Evolutionary conservation across 1,140 invertebrate species (phyloP).

Genomic region (Reticulitermes speratus): DNA sequence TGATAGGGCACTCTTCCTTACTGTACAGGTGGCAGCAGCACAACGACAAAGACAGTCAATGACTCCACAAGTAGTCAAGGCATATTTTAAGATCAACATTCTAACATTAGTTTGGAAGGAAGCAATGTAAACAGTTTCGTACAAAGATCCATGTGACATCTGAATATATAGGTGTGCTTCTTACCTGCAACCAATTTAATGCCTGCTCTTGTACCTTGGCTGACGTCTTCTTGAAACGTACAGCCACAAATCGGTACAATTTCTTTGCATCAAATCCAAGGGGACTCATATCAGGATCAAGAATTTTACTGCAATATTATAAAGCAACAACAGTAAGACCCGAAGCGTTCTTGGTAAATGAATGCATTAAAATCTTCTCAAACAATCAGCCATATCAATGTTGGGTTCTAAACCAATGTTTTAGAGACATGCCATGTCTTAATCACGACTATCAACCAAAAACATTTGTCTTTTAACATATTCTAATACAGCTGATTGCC

Average conservation of each 20-base stretch:
- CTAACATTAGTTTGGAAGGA: background rate
- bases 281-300: constrained; percentile 94
- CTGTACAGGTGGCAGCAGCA: too few species aligned
- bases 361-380: too few species aligned
- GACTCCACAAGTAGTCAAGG: background rate
- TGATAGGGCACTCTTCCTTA: too few species aligned
- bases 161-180: constrained; percentile 4
- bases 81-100: background rate
- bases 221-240: constrained; percentile 79
- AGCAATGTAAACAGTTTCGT: background rate
- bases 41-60: too few species aligned
- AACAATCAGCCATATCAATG: too few species aligned
- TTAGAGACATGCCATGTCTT: too few species aligned
- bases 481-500: too few species aligned
- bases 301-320: constrained; percentile 73
- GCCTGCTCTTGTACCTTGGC: constrained; percentile 91
- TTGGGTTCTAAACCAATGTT: too few species aligned
- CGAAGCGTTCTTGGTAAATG: too few species aligned
- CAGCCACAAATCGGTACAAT: constrained; percentile 92
- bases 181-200: constrained; percentile 90
- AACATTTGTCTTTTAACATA: too few species aligned
- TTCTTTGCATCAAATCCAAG: constrained; percentile 90
- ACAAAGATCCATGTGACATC: background rate
- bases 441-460: too few species aligned
- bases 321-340: background rate